phyloP scores from a whole-genome alignment of 2,113 vertebrate species.

The Onychostruthus taczanowskii region DNA sequence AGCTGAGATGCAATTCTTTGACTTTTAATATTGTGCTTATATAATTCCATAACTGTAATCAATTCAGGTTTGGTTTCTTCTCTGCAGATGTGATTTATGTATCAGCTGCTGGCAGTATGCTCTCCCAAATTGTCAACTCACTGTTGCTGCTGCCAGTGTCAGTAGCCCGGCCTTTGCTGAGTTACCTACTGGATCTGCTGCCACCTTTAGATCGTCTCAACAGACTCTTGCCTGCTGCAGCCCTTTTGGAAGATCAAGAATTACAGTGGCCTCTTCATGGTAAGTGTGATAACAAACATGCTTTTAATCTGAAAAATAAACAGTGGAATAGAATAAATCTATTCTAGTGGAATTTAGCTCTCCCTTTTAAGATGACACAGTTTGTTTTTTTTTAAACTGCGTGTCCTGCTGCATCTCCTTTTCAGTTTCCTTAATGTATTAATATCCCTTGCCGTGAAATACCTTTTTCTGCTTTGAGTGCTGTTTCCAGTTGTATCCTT shows the following conservation, averaged over 20 bases:
- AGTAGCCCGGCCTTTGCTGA: slow-evolving; percentile 89
- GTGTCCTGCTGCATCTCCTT: background rate
- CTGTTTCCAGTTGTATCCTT: background rate
- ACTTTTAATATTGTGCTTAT: background rate
- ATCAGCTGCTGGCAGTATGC: slow-evolving; percentile 96
- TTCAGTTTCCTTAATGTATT: background rate
- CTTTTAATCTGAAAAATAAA: background rate
- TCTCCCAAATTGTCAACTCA: slow-evolving; percentile 93
- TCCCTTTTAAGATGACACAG: background rate
- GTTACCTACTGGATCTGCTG: slow-evolving; percentile 89
- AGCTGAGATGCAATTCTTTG: background rate
- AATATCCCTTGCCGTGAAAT: background rate
- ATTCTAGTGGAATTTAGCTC: background rate
- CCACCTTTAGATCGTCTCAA: slow-evolving; percentile 93
- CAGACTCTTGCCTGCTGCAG: slow-evolving; percentile 88
- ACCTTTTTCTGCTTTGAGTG: background rate
- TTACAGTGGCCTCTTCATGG: slow-evolving; percentile 97
- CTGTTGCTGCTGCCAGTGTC: slow-evolving; percentile 90
- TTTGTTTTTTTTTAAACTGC: background rate
- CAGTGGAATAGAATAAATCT: background rate
- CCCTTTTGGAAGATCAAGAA: slow-evolving; percentile 95
- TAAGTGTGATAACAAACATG: slow-evolving; percentile 44
- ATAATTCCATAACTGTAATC: background rate
- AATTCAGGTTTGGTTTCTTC: background rate
- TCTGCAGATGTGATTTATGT: slow-evolving; percentile 91